These are phyloP conservation scores for Eurytoma adleriae DNA, from an alignment of 2,888 invertebrate genomes.

Conservation along the genomic window DNA sequence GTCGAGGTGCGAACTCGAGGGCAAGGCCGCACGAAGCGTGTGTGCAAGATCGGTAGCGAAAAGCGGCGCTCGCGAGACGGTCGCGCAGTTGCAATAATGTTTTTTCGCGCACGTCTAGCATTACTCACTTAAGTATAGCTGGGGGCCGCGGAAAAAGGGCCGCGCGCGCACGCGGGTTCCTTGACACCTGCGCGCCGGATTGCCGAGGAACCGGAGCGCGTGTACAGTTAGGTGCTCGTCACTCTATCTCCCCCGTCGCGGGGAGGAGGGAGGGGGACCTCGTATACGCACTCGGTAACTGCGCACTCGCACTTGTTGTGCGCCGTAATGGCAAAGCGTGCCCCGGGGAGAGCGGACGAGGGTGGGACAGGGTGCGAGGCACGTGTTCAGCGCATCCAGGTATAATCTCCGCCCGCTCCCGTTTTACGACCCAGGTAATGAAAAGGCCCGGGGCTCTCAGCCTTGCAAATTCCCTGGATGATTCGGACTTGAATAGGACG, in stretches of 20 bases:
- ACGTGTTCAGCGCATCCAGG: no score
- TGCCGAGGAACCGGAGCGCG: not conserved
- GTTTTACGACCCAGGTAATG: no score
- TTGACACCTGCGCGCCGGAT: constrained; percentile 19
- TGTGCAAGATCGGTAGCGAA: not conserved
- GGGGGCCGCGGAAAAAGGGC: constrained; percentile 6
- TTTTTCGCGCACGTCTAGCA: constrained; percentile 4
- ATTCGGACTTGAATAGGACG: no score
- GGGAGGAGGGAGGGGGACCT: not conserved
- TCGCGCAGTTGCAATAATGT: not conserved
- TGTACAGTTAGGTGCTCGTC: constrained; percentile 33
- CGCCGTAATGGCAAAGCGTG: not conserved
- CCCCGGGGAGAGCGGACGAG: not conserved
- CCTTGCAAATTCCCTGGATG: no score
- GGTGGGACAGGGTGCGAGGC: no score
- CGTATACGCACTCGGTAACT: not conserved
- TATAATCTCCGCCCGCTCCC: no score
- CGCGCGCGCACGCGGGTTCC: constrained; percentile 24
- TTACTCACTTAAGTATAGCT: not conserved
- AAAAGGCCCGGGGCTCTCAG: no score
- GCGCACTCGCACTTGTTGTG: not conserved
- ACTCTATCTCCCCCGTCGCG: constrained; percentile 13
- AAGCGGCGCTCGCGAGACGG: not conserved
- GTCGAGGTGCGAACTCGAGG: not conserved
- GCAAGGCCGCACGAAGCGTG: not conserved